Evolutionary conservation across 2,888 invertebrate genomes (phyloP).

Genomic region (Pollenia griseotomentosa): DNA sequence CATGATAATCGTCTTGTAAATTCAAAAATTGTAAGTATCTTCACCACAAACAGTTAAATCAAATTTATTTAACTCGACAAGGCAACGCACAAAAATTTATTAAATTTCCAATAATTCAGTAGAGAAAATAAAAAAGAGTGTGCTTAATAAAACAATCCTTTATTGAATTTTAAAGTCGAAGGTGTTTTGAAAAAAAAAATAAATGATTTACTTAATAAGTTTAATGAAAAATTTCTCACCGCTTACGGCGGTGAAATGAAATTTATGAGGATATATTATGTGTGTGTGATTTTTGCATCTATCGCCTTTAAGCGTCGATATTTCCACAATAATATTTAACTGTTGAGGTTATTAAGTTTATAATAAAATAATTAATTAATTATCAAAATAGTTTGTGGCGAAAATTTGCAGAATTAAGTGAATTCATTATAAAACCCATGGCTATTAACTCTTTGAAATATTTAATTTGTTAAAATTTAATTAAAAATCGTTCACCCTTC

Average conservation of each 20-base stretch:
- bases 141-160: neutral
- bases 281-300: neutral
- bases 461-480: no score
- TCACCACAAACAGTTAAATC: neutral
- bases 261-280: neutral
- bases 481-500: no score
- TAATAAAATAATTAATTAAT: no score
- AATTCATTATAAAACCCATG: neutral
- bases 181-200: neutral
- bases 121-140: neutral
- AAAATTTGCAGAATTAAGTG: neutral
- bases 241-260: neutral
- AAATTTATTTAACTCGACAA: neutral
- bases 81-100: neutral
- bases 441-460: no score
- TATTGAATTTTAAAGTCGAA: constrained; percentile 5
- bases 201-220: neutral
- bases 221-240: neutral
- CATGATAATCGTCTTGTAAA: constrained; percentile 37
- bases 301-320: neutral
- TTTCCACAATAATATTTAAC: neutral
- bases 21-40: neutral
- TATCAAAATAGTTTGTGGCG: no score
- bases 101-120: constrained; percentile 9
- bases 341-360: neutral